phyloP scores from a whole-genome alignment of 2,888 invertebrate species.

The Melanophora roralis region DNA sequence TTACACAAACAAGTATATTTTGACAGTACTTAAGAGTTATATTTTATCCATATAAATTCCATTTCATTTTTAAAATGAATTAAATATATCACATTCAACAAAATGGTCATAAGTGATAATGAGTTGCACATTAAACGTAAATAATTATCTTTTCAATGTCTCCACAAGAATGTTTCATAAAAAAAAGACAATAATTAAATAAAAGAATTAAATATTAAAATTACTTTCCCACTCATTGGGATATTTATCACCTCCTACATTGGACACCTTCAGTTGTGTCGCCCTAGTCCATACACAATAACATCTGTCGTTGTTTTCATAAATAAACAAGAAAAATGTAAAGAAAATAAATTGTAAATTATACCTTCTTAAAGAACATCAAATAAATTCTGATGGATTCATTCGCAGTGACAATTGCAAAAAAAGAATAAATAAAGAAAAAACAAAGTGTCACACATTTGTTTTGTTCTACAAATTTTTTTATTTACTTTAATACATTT shows the following conservation, averaged over 20 bases:
- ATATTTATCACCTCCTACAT: slow-evolving; percentile 8
- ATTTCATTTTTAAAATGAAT: neutral
- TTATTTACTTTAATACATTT: slow-evolving; percentile 43
- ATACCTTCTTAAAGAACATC: slow-evolving; percentile 52
- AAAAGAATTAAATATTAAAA: slow-evolving; percentile 26
- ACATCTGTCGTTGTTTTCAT: slow-evolving; percentile 39
- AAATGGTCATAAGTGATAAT: slow-evolving; percentile 59
- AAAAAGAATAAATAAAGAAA: neutral
- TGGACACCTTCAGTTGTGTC: neutral
- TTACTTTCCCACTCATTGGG: slow-evolving; percentile 37
- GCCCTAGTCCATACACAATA: neutral
- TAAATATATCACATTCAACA: slow-evolving; percentile 13
- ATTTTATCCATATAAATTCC: slow-evolving; percentile 10
- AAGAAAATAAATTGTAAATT: slow-evolving; percentile 49
- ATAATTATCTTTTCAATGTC: slow-evolving; percentile 62
- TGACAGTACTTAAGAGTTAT: slow-evolving; percentile 32
- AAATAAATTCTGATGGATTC: slow-evolving; percentile 50
- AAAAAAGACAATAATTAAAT: slow-evolving; percentile 36
- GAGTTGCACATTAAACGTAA: slow-evolving; percentile 60
- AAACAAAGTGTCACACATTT: neutral
- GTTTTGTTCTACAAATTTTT: slow-evolving; percentile 47
- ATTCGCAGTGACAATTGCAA: slow-evolving; percentile 9
- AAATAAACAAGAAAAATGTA: slow-evolving; percentile 13
- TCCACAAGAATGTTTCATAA: slow-evolving; percentile 58
- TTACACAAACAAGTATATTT: no score